Percentiles rank a stretch among this genome's conserved stretches.
Evolutionary conservation across 1,140 invertebrate species (phyloP).

Genomic region (Neodiprion lecontei): DNA sequence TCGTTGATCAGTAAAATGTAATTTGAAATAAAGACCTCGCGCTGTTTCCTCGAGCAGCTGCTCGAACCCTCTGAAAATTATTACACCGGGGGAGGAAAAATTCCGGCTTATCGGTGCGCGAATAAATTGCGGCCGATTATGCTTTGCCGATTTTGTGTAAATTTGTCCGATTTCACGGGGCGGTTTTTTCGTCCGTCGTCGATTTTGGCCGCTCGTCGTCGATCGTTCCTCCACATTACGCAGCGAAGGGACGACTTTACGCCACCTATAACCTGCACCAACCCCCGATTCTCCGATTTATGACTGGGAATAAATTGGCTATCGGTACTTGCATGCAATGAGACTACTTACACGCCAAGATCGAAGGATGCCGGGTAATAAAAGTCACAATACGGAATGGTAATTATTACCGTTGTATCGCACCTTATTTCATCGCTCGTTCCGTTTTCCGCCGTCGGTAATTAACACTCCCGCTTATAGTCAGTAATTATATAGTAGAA

Average conservation of each 20-base stretch:
- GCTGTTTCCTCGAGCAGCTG: too few species aligned
- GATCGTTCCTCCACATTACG: not conserved
- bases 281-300: not conserved
- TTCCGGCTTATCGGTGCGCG: not conserved
- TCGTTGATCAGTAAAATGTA: too few species aligned
- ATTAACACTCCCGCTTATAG: too few species aligned
- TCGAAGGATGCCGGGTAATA: slow-evolving; percentile 6
- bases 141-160: not conserved
- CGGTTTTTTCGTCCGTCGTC: slow-evolving; percentile 42
- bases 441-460: too few species aligned
- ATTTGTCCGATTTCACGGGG: not conserved
- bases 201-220: not conserved
- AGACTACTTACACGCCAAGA: not conserved
- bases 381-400: not conserved
- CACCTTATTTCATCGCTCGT: too few species aligned
- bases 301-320: slow-evolving; percentile 10
- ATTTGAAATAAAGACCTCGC: too few species aligned
- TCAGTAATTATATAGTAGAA: too few species aligned
- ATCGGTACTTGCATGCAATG: slow-evolving; percentile 13
- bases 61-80: too few species aligned
- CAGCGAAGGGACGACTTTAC: slow-evolving; percentile 4
- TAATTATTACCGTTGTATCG: too few species aligned
- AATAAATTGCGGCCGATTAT: not conserved
- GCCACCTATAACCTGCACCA: too few species aligned
- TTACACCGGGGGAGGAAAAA: too few species aligned